A percentile compares a stretch with the other conserved stretches of the same genome.
Evolutionary conservation across 2,888 invertebrate species (phyloP).

Genomic region (Pheosia tremula): DNA sequence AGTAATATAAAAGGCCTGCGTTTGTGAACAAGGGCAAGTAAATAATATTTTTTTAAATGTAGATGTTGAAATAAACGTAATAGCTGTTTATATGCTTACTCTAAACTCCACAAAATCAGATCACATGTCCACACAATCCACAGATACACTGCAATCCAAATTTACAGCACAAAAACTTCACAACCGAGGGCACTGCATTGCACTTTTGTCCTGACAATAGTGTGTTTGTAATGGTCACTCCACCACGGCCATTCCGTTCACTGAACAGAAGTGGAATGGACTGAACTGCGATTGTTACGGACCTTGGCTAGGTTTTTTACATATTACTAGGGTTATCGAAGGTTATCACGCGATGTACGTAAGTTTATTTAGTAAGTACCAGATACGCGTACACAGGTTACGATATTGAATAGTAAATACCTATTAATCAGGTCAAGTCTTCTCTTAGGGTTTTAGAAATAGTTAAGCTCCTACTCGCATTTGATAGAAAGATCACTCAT

Average conservation of each 20-base stretch:
- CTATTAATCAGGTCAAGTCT: not conserved
- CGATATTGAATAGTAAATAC: not conserved
- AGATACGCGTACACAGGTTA: not conserved
- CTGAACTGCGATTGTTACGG: constrained; percentile 23
- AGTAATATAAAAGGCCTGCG: too few species aligned
- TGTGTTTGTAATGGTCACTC: constrained; percentile 4
- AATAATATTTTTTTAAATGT: not conserved
- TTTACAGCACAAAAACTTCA: constrained; percentile 1
- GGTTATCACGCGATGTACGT: constrained; percentile 44
- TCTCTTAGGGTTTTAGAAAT: too few species aligned
- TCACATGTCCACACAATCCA: not conserved
- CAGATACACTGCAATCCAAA: not conserved
- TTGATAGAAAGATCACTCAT: too few species aligned
- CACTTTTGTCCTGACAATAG: not conserved
- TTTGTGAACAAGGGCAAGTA: not conserved
- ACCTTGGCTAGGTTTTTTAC: constrained; percentile 46
- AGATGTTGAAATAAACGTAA: not conserved
- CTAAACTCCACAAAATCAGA: constrained; percentile 1
- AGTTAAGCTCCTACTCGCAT: too few species aligned
- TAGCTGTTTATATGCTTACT: not conserved
- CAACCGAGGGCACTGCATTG: not conserved
- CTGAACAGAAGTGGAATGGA: constrained; percentile 41
- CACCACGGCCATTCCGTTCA: constrained; percentile 34
- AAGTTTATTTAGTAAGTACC: constrained; percentile 14
- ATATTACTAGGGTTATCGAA: constrained; percentile 44